These are phyloP conservation scores for Eulimnadia texana DNA, from an alignment of 1,140 invertebrate genomes.

Conservation along the genomic window DNA sequence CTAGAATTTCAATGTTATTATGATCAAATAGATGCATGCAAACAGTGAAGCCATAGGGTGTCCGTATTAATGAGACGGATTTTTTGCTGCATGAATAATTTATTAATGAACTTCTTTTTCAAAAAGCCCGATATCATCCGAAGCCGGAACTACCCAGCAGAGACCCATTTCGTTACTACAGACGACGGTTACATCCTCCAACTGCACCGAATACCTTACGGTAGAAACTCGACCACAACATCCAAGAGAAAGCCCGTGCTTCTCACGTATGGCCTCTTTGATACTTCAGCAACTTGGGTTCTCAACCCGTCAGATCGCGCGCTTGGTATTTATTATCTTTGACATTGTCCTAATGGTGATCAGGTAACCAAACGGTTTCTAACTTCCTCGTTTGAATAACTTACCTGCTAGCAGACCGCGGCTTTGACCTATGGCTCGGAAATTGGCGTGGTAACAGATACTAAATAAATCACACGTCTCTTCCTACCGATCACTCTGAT, in stretches of 20 bases:
- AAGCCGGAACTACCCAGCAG: background rate
- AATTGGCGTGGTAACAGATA: conserved; percentile 32
- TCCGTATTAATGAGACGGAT: no score
- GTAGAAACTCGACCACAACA: no score
- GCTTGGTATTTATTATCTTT: conserved; percentile 8
- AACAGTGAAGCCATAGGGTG: no score
- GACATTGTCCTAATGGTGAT: no score
- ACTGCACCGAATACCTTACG: conserved; percentile 34
- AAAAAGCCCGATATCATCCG: conserved; percentile 2
- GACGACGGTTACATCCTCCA: conserved; percentile 39
- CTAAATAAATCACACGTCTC: conserved; percentile 22
- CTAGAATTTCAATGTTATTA: no score
- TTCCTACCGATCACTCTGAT: conserved; percentile 14
- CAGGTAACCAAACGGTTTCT: conserved; percentile 25
- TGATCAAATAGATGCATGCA: no score
- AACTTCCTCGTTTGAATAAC: conserved; percentile 20
- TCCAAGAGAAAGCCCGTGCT: conserved; percentile 30
- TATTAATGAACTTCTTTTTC: no score
- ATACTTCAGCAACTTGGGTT: conserved; percentile 23
- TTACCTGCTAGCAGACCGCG: conserved; percentile 27
- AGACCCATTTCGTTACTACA: background rate
- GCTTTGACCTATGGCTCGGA: conserved; percentile 32
- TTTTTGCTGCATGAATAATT: no score
- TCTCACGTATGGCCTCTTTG: conserved; percentile 27
- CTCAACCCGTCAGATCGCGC: conserved; percentile 24